Evolutionary conservation across 1,140 invertebrate genomes (phyloP).

Genomic region (Berghia stephanieae): DNA sequence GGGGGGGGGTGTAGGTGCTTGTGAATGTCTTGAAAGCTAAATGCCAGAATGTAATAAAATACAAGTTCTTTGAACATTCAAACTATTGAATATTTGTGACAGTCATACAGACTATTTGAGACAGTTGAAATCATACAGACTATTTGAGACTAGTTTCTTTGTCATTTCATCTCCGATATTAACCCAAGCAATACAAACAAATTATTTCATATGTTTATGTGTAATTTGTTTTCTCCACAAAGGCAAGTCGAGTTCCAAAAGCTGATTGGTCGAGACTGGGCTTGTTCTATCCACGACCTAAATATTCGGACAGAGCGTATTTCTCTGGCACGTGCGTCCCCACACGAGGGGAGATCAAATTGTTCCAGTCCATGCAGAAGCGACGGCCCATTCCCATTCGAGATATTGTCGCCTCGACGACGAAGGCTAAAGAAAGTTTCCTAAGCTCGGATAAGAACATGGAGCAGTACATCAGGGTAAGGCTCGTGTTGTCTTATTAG

Average conservation of each 20-base stretch:
- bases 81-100: no score
- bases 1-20: no score
- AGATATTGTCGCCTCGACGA: slow-evolving; percentile 53
- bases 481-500: background rate
- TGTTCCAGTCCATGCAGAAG: slow-evolving; percentile 58
- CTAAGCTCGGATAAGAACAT: slow-evolving; percentile 57
- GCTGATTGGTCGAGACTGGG: slow-evolving; percentile 60
- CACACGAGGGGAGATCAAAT: slow-evolving; percentile 54
- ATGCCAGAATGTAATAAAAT: no score
- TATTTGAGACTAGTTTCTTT: no score
- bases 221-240: slow-evolving; percentile 8
- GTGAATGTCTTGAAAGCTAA: no score
- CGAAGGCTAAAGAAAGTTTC: slow-evolving; percentile 58
- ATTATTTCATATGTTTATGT: background rate
- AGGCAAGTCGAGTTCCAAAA: slow-evolving; percentile 58
- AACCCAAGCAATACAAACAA: no score
- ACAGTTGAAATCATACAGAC: no score
- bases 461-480: slow-evolving; percentile 60
- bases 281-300: slow-evolving; percentile 55
- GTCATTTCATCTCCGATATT: no score
- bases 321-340: slow-evolving; percentile 60
- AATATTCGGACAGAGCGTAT: slow-evolving; percentile 61
- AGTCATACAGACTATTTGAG: no score
- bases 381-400: slow-evolving; percentile 48
- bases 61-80: no score